A percentile compares a stretch with the other conserved stretches of the same genome.
These are phyloP conservation scores for Zygothrica quintamaculata DNA, from an alignment of 2,888 invertebrate genomes.

Conservation along the genomic window DNA sequence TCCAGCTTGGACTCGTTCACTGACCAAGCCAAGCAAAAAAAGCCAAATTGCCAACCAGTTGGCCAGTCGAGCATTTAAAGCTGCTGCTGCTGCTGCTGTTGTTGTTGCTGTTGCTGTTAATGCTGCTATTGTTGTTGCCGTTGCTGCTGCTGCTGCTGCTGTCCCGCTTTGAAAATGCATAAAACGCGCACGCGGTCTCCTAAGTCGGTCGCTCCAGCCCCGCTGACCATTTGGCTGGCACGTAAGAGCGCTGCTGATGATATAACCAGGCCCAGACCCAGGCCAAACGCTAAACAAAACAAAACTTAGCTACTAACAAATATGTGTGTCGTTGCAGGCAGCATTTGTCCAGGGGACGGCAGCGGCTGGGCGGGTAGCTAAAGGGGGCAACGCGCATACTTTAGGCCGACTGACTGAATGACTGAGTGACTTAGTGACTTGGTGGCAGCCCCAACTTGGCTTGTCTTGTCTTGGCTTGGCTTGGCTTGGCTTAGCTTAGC, in stretches of 20 bases:
- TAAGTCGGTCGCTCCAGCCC: constrained; percentile 76
- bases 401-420: constrained; percentile 55
- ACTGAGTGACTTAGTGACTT: constrained; percentile 70
- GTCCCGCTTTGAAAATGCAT: constrained; percentile 74
- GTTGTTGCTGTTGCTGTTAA: constrained; percentile 18
- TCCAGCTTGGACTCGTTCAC: constrained; percentile 52
- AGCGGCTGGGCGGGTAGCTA: constrained; percentile 8
- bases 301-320: constrained; percentile 75
- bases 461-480: constrained; percentile 39
- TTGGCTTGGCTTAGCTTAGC: constrained; percentile 16
- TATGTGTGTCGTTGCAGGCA: constrained; percentile 57
- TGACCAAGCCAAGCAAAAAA: constrained; percentile 56
- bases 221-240: constrained; percentile 78
- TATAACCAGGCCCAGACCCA: constrained; percentile 73
- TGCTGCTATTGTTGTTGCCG: constrained; percentile 44
- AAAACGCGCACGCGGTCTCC: constrained; percentile 73
- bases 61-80: constrained; percentile 71
- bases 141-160: constrained; percentile 40
- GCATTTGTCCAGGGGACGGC: constrained; percentile 7
- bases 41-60: constrained; percentile 60
- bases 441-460: constrained; percentile 53
- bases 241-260: constrained; percentile 73
- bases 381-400: constrained; percentile 55
- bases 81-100: constrained; percentile 26
- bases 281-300: constrained; percentile 70